These are phyloP conservation scores for Pocota personata DNA, from an alignment of 2,888 invertebrate genomes.

Conservation along the genomic window DNA sequence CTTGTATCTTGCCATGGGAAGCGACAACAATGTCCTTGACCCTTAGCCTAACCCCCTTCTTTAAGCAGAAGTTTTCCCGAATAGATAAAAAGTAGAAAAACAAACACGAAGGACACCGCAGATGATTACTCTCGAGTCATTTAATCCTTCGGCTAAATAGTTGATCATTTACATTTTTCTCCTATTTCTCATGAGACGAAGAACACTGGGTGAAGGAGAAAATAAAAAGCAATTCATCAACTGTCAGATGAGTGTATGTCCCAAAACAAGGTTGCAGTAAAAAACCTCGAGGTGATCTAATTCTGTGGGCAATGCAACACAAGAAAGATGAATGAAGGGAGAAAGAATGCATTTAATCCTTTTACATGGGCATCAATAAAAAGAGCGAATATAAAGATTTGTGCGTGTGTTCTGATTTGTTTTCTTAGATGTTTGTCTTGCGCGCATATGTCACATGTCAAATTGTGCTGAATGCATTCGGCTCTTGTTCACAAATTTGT, in stretches of 20 bases:
- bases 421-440: constrained; percentile 19
- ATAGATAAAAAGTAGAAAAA: constrained; percentile 44
- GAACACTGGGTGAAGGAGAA: not conserved
- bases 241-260: constrained; percentile 58
- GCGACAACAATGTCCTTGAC: constrained; percentile 65
- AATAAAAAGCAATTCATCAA: constrained; percentile 65
- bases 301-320: constrained; percentile 58
- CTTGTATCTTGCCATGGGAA: constrained; percentile 51
- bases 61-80: not conserved
- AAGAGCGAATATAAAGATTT: not conserved
- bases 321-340: not conserved
- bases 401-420: constrained; percentile 6
- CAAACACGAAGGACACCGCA: constrained; percentile 51
- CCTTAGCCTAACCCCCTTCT: constrained; percentile 42
- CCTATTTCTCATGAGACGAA: constrained; percentile 1
- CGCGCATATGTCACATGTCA: constrained; percentile 48
- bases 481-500: constrained; percentile 61
- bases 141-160: constrained; percentile 66
- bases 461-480: constrained; percentile 4
- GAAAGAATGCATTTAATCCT: constrained; percentile 38
- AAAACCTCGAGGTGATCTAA: constrained; percentile 70
- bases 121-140: constrained; percentile 64
- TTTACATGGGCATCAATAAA: constrained; percentile 65
- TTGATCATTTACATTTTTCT: constrained; percentile 57
- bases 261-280: constrained; percentile 44